These are phyloP conservation scores for Paraescarpia echinospica DNA, from an alignment of 1,140 invertebrate species.

Conservation along the genomic window DNA sequence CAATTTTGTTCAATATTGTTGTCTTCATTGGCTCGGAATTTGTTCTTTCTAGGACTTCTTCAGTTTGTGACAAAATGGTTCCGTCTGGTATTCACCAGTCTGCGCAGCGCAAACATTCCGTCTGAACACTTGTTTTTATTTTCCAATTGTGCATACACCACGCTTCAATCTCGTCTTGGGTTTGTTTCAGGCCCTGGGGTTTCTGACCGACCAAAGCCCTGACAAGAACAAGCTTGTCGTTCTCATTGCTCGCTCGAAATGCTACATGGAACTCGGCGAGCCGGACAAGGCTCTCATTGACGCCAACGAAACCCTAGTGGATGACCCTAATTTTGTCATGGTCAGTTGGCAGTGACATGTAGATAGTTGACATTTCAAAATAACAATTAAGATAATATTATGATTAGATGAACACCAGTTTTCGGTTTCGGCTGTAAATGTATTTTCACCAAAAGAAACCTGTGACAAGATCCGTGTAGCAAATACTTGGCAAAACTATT, in stretches of 20 bases:
- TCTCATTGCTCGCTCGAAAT: conserved; percentile 84
- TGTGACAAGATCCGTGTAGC: not conserved
- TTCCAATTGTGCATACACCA: too few species aligned
- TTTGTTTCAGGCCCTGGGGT: not conserved
- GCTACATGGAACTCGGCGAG: conserved; percentile 82
- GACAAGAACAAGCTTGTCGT: conserved; percentile 52
- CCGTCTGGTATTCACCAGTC: too few species aligned
- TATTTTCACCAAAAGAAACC: not conserved
- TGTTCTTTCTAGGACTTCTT: too few species aligned
- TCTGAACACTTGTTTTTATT: too few species aligned
- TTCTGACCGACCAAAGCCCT: too few species aligned
- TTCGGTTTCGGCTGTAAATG: not conserved
- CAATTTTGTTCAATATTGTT: too few species aligned
- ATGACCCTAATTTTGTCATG: conserved; percentile 77
- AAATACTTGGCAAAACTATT: not conserved
- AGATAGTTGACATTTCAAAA: not conserved
- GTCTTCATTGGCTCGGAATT: too few species aligned
- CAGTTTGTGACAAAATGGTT: too few species aligned
- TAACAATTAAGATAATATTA: not conserved
- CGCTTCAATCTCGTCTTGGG: not conserved
- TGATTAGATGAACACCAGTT: not conserved
- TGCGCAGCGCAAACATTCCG: too few species aligned
- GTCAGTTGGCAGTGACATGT: conserved; percentile 35
- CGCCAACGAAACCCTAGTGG: conserved; percentile 76
- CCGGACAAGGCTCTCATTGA: conserved; percentile 79